phyloP scores from a whole-genome alignment of 2,797 vertebrate genomes.

The Poeciliopsis presidionis region DNA sequence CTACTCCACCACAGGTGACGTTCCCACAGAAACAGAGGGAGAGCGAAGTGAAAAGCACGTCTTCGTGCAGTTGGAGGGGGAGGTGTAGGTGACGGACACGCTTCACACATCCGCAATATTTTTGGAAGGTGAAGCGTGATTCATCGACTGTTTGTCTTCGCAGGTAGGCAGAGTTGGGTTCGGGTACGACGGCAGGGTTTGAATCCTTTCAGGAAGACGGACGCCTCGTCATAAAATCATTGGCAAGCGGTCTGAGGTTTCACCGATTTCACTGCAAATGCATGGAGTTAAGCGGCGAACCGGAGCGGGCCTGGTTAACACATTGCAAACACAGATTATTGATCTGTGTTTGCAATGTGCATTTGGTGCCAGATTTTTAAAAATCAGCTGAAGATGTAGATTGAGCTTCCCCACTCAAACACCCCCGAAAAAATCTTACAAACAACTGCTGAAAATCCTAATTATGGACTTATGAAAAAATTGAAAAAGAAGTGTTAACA shows the following conservation, averaged over 20 bases:
- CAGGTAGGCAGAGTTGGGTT: slow-evolving; percentile 20
- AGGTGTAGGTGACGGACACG: slow-evolving; percentile 24
- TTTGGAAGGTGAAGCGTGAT: slow-evolving; percentile 26
- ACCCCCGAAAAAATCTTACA: too few relatives aligned
- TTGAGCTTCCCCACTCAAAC: too few relatives aligned
- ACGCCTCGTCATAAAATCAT: slow-evolving; percentile 36
- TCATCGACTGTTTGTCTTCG: slow-evolving; percentile 29
- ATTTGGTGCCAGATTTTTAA: not conserved
- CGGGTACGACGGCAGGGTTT: not conserved
- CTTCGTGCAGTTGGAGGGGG: slow-evolving; percentile 12
- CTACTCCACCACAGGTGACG: slow-evolving; percentile 15
- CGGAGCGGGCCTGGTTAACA: not conserved
- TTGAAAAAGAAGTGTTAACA: too few relatives aligned
- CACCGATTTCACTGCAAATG: slow-evolving; percentile 8
- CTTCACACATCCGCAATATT: slow-evolving; percentile 23
- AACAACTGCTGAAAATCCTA: not conserved
- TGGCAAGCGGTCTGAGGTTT: slow-evolving; percentile 44
- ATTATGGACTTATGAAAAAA: not conserved
- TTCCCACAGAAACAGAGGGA: slow-evolving; percentile 18
- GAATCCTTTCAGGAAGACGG: slow-evolving; percentile 35
- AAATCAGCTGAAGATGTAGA: not conserved
- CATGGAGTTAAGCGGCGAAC: not conserved
- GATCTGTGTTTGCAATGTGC: not conserved
- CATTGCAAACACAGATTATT: too few relatives aligned
- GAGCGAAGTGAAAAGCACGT: slow-evolving; percentile 33